These are phyloP conservation scores for Tetramorium simillimum DNA, from an alignment of 1,140 invertebrate genomes.

Conservation along the genomic window DNA sequence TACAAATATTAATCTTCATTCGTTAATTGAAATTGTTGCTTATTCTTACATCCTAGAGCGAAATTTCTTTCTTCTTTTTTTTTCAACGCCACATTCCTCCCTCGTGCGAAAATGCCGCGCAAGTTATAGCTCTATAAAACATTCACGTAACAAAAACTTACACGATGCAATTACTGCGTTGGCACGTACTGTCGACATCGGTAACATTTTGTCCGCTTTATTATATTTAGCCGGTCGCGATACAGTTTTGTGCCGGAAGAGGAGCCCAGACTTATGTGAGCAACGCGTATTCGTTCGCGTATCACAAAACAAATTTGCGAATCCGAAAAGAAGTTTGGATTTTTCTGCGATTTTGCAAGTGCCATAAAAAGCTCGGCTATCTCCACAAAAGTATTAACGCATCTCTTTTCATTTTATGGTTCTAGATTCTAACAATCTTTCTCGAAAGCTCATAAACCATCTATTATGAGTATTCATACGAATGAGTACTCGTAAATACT, in stretches of 20 bases:
- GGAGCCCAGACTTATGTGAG: background rate
- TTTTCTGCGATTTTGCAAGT: background rate
- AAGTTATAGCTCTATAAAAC: background rate
- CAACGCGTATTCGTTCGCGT: constrained; percentile 2
- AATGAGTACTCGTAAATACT: background rate
- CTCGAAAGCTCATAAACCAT: background rate
- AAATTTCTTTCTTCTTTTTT: background rate
- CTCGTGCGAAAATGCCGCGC: constrained; percentile 6
- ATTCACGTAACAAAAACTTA: constrained; percentile 25
- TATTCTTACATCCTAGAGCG: background rate
- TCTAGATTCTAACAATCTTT: background rate
- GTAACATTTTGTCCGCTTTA: background rate
- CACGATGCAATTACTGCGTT: background rate
- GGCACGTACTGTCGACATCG: background rate
- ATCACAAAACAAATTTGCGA: constrained; percentile 11
- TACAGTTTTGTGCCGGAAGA: constrained; percentile 29
- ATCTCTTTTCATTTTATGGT: background rate
- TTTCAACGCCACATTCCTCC: background rate
- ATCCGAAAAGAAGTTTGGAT: background rate
- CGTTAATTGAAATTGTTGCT: background rate
- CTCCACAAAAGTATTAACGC: background rate
- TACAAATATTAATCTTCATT: constrained; percentile 20
- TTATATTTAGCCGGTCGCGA: constrained; percentile 14
- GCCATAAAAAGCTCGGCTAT: background rate
- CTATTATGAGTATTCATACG: background rate